Evolutionary conservation across 1,140 invertebrate genomes (phyloP).

Genomic region (Mya arenaria): DNA sequence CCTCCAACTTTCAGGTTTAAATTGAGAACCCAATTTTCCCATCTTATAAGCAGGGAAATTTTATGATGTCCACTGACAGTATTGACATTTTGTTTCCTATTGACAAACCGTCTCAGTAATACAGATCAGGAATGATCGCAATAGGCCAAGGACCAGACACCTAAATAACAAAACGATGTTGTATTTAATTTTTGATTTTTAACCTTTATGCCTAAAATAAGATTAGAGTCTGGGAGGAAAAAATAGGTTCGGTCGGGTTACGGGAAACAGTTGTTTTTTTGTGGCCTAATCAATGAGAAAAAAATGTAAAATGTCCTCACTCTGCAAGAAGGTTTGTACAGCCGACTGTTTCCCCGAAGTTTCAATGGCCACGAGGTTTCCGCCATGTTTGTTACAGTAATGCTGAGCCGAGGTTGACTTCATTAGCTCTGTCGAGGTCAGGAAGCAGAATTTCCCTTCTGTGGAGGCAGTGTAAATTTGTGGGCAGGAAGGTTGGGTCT

Average conservation of each 20-base stretch:
- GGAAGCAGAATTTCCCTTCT: conserved; percentile 18
- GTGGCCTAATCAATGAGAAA: neutral
- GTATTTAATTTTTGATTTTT: neutral
- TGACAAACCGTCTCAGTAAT: no score
- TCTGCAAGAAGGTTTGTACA: conserved; percentile 31
- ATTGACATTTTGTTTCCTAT: no score
- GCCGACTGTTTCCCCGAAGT: conserved; percentile 19
- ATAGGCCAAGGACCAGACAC: neutral
- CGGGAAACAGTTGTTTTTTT: neutral
- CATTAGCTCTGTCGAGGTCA: conserved; percentile 30
- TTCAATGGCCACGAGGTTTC: conserved; percentile 11
- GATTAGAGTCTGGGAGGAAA: neutral
- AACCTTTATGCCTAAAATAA: neutral
- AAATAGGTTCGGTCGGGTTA: neutral
- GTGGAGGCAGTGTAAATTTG: conserved; percentile 8
- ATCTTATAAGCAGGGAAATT: no score
- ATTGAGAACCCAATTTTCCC: no score
- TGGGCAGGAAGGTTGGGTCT: no score
- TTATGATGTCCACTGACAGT: no score
- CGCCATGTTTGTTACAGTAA: conserved; percentile 10
- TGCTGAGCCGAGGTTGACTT: neutral
- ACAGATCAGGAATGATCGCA: neutral
- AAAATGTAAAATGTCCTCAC: neutral
- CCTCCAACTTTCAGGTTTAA: no score
- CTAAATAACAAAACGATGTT: no score